These are phyloP conservation scores for Petrolisthes cinctipes DNA, from an alignment of 2,888 invertebrate genomes.

Conservation along the genomic window DNA sequence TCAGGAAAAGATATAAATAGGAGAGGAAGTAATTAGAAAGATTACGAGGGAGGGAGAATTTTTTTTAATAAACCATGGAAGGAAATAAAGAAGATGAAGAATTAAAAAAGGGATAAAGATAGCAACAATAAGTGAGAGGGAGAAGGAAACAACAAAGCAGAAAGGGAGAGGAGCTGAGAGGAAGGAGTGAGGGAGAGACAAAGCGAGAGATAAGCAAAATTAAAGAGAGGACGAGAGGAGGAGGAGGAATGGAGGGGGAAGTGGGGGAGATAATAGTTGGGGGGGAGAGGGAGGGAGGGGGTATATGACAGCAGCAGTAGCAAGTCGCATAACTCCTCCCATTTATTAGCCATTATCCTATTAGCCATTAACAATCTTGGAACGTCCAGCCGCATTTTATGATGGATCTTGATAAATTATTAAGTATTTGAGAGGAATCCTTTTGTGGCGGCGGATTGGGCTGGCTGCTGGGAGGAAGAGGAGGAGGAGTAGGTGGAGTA, in stretches of 20 bases:
- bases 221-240: background rate
- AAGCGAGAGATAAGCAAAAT: background rate
- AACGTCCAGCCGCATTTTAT: slow-evolving; percentile 43
- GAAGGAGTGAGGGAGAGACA: background rate
- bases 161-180: background rate
- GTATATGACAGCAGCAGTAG: slow-evolving; percentile 26
- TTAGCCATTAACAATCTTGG: slow-evolving; percentile 52
- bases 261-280: background rate
- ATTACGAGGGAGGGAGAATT: background rate
- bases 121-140: background rate
- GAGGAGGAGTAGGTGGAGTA: background rate
- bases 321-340: slow-evolving; percentile 51
- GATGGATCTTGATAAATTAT: slow-evolving; percentile 46
- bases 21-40: background rate
- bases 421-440: slow-evolving; percentile 47
- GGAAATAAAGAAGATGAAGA: background rate
- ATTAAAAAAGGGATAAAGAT: background rate
- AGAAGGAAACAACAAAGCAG: background rate
- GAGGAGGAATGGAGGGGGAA: background rate
- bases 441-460: slow-evolving; percentile 33
- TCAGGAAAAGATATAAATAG: too few relatives aligned
- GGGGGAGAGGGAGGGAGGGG: background rate
- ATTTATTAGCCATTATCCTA: slow-evolving; percentile 55
- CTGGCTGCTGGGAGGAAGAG: background rate
- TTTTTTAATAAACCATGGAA: background rate